Percentiles rank a stretch among this genome's conserved stretches.
Evolutionary conservation across 2,797 vertebrate species (phyloP).

Genomic region (Onychomys torridus): DNA sequence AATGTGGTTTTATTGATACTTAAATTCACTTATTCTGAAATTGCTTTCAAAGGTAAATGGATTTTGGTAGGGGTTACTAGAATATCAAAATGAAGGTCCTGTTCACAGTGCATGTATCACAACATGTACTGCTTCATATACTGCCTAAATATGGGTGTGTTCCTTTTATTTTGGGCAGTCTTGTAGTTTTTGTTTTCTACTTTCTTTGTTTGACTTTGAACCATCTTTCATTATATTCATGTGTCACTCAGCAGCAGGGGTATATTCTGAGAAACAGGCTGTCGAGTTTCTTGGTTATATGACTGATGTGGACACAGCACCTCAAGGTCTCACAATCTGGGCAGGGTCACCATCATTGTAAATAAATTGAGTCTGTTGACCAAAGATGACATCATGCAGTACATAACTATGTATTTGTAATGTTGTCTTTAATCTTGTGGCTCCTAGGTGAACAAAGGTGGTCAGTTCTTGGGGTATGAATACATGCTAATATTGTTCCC

Average conservation of each 20-base stretch:
- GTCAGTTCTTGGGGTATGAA: background rate
- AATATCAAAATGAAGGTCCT: background rate
- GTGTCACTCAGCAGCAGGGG: background rate
- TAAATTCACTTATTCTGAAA: conserved; percentile 24
- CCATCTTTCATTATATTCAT: background rate
- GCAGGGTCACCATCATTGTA: background rate
- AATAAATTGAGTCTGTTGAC: background rate
- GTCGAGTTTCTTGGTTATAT: background rate
- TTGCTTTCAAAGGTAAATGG: background rate
- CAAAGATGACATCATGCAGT: background rate
- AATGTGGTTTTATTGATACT: background rate
- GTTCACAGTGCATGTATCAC: background rate
- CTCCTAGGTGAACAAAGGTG: conserved; percentile 1
- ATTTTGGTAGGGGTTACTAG: background rate
- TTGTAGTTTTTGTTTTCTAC: background rate
- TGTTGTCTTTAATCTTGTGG: background rate
- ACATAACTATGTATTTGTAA: background rate
- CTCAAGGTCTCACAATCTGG: background rate
- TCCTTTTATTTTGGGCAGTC: background rate
- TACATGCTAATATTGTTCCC: background rate
- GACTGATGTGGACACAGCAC: background rate
- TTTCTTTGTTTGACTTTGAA: background rate
- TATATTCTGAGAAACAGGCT: background rate
- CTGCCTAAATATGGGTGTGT: conserved; percentile 12
- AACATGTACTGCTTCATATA: background rate